phyloP scores from a whole-genome alignment of 2,113 vertebrate genomes.

The Carassius gibelio region DNA sequence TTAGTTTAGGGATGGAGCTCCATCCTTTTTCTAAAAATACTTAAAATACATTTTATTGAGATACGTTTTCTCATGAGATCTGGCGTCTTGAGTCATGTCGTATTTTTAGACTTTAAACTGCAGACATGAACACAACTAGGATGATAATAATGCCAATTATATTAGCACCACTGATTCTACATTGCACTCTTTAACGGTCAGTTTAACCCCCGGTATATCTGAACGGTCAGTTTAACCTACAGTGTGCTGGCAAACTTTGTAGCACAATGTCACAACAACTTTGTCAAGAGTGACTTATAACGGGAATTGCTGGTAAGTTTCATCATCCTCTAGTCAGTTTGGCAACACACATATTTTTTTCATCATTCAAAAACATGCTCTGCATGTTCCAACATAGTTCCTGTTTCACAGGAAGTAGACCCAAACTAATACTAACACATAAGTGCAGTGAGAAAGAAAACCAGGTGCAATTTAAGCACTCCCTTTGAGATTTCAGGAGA shows the following conservation, averaged over 20 bases:
- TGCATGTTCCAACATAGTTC: neutral
- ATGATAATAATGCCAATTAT: conserved; percentile 8
- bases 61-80: neutral
- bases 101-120: neutral
- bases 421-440: neutral
- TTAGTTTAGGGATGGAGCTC: neutral
- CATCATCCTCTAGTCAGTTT: conserved; percentile 17
- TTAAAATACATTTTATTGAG: too few relatives aligned
- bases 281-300: conserved; percentile 16
- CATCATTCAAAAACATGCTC: neutral
- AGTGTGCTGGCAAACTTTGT: neutral
- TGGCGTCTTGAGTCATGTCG: too few relatives aligned
- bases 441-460: neutral
- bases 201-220: neutral
- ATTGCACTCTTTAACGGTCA: neutral
- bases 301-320: conserved; percentile 8
- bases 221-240: conserved; percentile 29
- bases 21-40: neutral
- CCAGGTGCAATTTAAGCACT: neutral
- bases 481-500: neutral
- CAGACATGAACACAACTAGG: conserved; percentile 1
- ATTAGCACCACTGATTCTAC: neutral
- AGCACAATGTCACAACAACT: conserved; percentile 6
- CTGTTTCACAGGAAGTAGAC: neutral
- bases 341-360: neutral